Conservation (phyloP, 23 tunicate species). For the Styela plicata region DNA sequence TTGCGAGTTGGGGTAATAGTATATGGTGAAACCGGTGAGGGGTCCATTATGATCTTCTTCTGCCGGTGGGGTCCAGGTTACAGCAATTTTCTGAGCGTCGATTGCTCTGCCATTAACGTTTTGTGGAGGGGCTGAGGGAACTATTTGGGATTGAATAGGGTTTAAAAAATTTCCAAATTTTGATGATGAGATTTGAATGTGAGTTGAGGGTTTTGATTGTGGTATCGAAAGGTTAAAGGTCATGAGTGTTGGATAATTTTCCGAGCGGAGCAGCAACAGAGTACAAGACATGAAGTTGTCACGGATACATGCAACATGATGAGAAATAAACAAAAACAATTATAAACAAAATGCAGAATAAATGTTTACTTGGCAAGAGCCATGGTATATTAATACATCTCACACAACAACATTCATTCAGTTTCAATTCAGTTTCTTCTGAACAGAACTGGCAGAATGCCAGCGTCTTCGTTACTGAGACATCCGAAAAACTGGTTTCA, state of each 20-base stretch:
- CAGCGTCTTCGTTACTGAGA: too few species aligned
- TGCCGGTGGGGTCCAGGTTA: slow-evolving; percentile 54
- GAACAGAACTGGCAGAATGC: too few species aligned
- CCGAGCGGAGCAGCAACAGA: not conserved
- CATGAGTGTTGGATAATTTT: not conserved
- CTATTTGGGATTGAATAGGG: slow-evolving; percentile 27
- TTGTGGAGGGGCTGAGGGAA: slow-evolving; percentile 84
- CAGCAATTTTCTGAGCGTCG: slow-evolving; percentile 38
- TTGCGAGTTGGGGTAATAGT: slow-evolving; percentile 14
- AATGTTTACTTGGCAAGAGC: not conserved
- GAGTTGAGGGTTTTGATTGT: too few species aligned
- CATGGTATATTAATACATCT: not conserved
- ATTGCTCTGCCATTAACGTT: slow-evolving; percentile 34
- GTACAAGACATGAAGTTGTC: not conserved
- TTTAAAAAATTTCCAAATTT: too few species aligned
- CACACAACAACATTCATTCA: not conserved
- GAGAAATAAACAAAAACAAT: not conserved
- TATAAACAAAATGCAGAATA: not conserved
- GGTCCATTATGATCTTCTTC: slow-evolving; percentile 47
- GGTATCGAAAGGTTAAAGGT: too few species aligned
- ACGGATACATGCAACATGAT: not conserved
- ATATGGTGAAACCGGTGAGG: slow-evolving; percentile 48
- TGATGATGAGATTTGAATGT: too few species aligned
- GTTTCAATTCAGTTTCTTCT: too few species aligned
- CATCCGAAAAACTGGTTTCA: too few species aligned